Percentiles rank a stretch among this genome's conserved stretches.
Evolutionary conservation across 1,140 invertebrate species (phyloP).

Genomic region (Hypsibius dujardini): DNA sequence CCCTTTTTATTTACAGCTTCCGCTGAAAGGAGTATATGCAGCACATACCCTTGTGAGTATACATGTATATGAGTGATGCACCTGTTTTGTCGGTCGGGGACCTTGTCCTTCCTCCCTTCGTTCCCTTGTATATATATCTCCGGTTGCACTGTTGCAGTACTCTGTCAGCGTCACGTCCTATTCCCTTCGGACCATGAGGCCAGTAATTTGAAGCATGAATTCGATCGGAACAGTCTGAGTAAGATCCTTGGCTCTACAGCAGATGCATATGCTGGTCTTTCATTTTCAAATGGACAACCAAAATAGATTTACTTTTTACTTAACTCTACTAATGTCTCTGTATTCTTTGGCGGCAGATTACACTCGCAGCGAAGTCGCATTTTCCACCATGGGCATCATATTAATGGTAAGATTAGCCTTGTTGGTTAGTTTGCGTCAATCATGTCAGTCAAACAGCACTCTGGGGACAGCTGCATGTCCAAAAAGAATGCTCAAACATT

Average conservation of each 20-base stretch:
- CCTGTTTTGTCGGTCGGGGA: not conserved
- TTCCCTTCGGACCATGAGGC: not conserved
- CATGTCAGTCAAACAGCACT: too few relatives aligned
- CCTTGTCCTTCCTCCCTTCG: not conserved
- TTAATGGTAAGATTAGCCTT: not conserved
- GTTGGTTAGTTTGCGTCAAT: too few relatives aligned
- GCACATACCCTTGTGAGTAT: not conserved
- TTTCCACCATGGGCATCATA: not conserved
- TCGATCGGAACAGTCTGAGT: slow-evolving; percentile 2
- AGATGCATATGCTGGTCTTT: not conserved
- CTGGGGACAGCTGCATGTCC: too few relatives aligned
- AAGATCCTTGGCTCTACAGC: not conserved
- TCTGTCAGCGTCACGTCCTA: not conserved
- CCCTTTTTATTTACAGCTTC: not conserved
- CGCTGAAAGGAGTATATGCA: not conserved
- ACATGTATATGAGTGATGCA: not conserved
- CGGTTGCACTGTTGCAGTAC: not conserved
- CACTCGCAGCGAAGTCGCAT: slow-evolving; percentile 11
- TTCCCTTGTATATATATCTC: too few relatives aligned
- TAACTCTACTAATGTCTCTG: not conserved
- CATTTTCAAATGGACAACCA: not conserved
- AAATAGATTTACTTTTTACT: not conserved
- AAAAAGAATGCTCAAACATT: too few relatives aligned
- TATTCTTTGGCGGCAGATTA: slow-evolving; percentile 6
- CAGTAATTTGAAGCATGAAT: not conserved